Base-by-base conservation (phyloP, 1,140 invertebrate species). In the Macrobrachium nipponense region DNA sequence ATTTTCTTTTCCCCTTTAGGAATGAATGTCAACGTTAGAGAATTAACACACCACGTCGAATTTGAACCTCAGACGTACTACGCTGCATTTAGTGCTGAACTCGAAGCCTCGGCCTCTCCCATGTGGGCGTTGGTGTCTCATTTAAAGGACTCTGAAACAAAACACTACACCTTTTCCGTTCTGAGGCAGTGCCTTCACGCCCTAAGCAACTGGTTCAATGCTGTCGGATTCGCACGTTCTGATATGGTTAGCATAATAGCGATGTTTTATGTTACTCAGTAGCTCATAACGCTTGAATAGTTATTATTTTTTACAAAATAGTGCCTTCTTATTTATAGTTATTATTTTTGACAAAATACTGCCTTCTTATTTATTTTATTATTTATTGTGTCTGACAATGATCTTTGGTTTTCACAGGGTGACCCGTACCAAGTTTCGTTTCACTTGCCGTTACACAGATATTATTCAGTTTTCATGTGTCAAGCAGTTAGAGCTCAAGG, bases 31-130 rank as follows among this genome's bases (percentile, higher is more conserved):
- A 99, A 99, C 92, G 93, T 96, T 84, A 93, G 97, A 87, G 97
- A 98, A 91, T 92, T 97, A 76, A 94, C 93, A 89, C 95, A 96
- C 75, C 97, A 98, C 92, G 95, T 98, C n/a, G 97, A 99, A 93
- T 98, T 97, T 92, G 98, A 99, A 91, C 97, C 97, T 18, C 97
- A 97, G 85, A 97, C 97, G 0, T 99, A 99, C 92, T 98, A 98
- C 92, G 97, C 97, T 70, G 97, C 98, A 1, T 99, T 98, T 92
- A 97, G 96, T 81, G 97, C 97, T 80, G 98, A 99, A 92, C 92
- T 99, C 86, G 98, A 99, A 92, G 97, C 97, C 12, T 97, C 96
- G 90, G 97, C 97, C 2, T 98, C 98, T 91, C 97, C 97, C 2
- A 98, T 99, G 97, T 99, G 97, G 97, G 96, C 97, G 6, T 93